Evolutionary conservation across 2,888 invertebrate species (phyloP), one percentile per base, ranked within the genome.

Genomic region (Choreutis nemorana): DNA sequence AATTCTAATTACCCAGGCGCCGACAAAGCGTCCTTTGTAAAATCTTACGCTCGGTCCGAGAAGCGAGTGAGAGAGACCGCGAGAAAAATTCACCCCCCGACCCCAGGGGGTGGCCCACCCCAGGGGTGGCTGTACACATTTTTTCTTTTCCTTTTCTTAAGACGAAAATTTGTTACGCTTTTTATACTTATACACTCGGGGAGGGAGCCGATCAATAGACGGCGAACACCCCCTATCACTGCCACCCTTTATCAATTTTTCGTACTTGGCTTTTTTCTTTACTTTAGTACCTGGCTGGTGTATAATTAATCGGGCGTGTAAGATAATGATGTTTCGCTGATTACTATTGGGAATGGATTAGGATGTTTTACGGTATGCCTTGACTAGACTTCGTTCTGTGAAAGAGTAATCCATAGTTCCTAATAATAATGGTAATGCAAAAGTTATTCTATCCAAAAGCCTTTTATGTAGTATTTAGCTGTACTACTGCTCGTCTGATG

Each of bases 101-200:
- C 44, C 49, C 36, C 39, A 42, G 38, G 16, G 28, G 11, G 13
- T 31, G 33, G 36, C 48, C 48, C 37, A 33, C 41, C 48, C 42
- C 37, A 32, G 40, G 67, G 72, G 73, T 65, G 72, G 75, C 59
- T 70, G 75, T 73, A 67, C 61, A 73, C 72, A 71, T 78, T 78
- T 78, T 78, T 77, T 77, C 75, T 72, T 72, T 75, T 77, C 75
- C 68, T 77, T 78, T 77, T 77, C 78, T 78, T 77, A 77, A 77
- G 77, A 78, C 78, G 78, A 77, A 78, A 77, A 78, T 78, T 78
- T 78, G 78, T 78, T 77, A 78, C 78, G 75, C 73, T 78, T 78
- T 78, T 77, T 78, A 77, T 78, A 77, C 71, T 71, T 77, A 70
- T 70, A 71, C 55, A 53, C 50, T 40, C 37, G 44, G 64, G 65